A percentile compares a stretch with the other conserved stretches of the same genome.
phyloP scores from a whole-genome alignment of 2,113 vertebrate species.

The Caranx melampygus region DNA sequence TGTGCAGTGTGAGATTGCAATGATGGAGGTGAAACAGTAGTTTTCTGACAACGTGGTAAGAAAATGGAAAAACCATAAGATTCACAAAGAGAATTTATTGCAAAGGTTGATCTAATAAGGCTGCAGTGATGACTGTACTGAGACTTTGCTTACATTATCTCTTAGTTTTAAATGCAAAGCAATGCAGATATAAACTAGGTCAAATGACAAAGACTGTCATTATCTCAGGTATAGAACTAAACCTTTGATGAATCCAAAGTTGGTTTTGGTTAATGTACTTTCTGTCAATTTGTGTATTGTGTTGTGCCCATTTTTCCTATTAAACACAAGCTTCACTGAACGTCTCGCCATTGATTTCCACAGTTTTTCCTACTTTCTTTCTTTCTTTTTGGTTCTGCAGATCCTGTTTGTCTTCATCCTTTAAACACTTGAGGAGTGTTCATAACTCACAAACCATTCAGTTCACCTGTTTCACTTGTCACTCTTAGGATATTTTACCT shows the following conservation, averaged over 20 bases:
- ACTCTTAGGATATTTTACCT: neutral
- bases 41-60: neutral
- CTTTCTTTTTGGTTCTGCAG: too few relatives aligned
- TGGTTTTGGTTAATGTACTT: neutral
- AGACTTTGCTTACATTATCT: neutral
- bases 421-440: neutral
- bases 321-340: neutral
- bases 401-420: neutral
- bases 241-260: neutral
- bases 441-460: neutral
- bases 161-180: neutral
- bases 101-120: neutral
- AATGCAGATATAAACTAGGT: neutral
- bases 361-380: too few relatives aligned
- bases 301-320: neutral
- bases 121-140: neutral
- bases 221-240: neutral
- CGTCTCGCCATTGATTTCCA: neutral
- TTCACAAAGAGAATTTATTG: neutral
- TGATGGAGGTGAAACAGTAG: neutral
- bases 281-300: neutral
- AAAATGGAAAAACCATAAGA: neutral
- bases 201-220: neutral
- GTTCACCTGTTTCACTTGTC: neutral
- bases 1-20: neutral